Evolutionary conservation across 2,797 vertebrate genomes (phyloP).

Genomic region (Ctenopoma multispine): DNA sequence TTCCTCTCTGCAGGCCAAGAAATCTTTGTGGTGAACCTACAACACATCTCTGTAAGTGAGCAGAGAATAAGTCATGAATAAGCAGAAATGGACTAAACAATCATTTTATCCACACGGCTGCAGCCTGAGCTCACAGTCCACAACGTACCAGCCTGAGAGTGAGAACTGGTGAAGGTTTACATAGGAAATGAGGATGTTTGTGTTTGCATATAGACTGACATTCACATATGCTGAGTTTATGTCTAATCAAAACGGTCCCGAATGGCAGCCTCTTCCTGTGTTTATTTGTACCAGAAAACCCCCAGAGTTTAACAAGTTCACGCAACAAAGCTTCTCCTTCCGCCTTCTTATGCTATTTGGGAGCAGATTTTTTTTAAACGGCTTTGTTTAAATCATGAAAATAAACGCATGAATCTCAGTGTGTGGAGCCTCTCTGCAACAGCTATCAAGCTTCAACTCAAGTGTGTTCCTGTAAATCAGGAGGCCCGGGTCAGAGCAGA

Average conservation of each 20-base stretch:
- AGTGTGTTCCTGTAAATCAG: constrained; percentile 42
- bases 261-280: constrained; percentile 77
- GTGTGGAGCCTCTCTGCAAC: constrained; percentile 35
- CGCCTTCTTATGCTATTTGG: constrained; percentile 25
- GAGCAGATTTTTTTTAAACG: constrained; percentile 37
- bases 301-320: constrained; percentile 59
- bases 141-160: constrained; percentile 12
- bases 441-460: constrained; percentile 43
- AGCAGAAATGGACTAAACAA: constrained; percentile 32
- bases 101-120: background rate
- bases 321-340: constrained; percentile 55
- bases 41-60: constrained; percentile 22
- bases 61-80: constrained; percentile 33
- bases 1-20: constrained; percentile 31
- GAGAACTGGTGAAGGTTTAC: constrained; percentile 49
- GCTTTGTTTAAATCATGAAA: constrained; percentile 39
- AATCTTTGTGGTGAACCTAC: constrained; percentile 29
- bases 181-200: constrained; percentile 73
- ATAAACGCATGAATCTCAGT: constrained; percentile 35
- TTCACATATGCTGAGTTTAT: constrained; percentile 57
- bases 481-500: constrained; percentile 19
- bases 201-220: constrained; percentile 68
- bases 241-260: constrained; percentile 67
- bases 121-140: background rate
- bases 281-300: constrained; percentile 78